Base-by-base conservation (phyloP, 2,797 vertebrate species). In the Botia almorhae region DNA sequence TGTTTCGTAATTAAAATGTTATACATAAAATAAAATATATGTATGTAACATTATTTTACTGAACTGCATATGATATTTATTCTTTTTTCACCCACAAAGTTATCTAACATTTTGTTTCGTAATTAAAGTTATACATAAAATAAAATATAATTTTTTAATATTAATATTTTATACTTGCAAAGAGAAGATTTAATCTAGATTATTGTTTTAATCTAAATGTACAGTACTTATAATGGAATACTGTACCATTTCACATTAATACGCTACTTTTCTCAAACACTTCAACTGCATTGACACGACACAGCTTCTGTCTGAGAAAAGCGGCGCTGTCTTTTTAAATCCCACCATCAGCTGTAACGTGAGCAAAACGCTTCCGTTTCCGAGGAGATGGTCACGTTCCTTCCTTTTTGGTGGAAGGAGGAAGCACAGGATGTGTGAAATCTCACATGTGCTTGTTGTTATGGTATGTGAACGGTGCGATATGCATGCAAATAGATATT, bases 401-500 rank as follows among this genome's bases (percentile, higher is more conserved):
- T 81, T 84, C 83, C 83, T 73, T 71, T 81, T 81, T 78, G 75
- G 78, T 50, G 68, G 77, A 85, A 50, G 29, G 43, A 90, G 92
- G 92, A 94, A 91, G 90, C 89, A 46, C 86, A 85, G 80, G 87
- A 87, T 86, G 84, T 81, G 85, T 82, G 81, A 86, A 65, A 84
- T 65, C 80, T 87, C 82, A 90, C 89, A 81, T 77, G 53, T 83
- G 88, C 86, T 81, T 74, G 64, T 83, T 80, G 86, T 85, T 69
- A 91, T 91, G 91, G 91, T 93, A 91, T 87, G 94, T 94, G 93
- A 93, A 89, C 91, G 79, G 50, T 90, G 85, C 81, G 69, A 90
- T 84, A 87, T 91, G 93, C 89, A 87, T 90, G 90, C 82, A 10
- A 74, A 43, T 74, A 53, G 33, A 65, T 43, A 43, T 68, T 1